Percentiles rank a stretch among this genome's conserved stretches.
These are phyloP conservation scores for Heliconius melpomene DNA, from an alignment of 1,140 invertebrate genomes.

Conservation along the genomic window DNA sequence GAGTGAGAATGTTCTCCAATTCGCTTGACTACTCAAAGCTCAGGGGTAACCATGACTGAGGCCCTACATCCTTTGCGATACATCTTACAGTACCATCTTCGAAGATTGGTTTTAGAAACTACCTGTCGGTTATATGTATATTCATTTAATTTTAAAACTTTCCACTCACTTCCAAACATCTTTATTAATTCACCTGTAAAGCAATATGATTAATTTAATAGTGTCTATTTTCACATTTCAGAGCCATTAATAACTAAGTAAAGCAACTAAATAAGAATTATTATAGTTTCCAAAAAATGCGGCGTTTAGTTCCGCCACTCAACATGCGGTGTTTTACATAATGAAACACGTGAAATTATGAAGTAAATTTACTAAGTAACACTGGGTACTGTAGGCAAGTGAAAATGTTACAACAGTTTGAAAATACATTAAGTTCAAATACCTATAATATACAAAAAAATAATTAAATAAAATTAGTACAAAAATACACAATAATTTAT, in stretches of 20 bases:
- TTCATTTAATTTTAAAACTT: slow-evolving; percentile 14
- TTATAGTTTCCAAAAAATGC: too few relatives aligned
- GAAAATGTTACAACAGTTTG: not conserved
- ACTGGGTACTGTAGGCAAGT: not conserved
- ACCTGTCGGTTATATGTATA: slow-evolving; percentile 30
- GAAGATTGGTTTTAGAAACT: slow-evolving; percentile 1
- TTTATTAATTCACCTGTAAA: slow-evolving; percentile 23
- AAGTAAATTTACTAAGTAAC: not conserved
- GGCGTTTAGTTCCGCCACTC: too few relatives aligned
- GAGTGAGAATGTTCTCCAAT: not conserved
- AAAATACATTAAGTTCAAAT: too few relatives aligned
- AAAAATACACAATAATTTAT: not conserved
- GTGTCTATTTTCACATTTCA: too few relatives aligned
- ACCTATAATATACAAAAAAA: too few relatives aligned
- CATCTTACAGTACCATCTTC: slow-evolving; percentile 44
- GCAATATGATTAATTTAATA: not conserved
- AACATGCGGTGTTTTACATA: not conserved
- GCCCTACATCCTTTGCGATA: slow-evolving; percentile 45
- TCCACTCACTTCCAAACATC: slow-evolving; percentile 7
- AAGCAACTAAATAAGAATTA: too few relatives aligned
- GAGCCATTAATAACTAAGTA: too few relatives aligned
- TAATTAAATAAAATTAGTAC: not conserved
- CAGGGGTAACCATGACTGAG: slow-evolving; percentile 25
- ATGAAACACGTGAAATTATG: not conserved
- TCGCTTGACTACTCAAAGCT: not conserved